These are phyloP conservation scores for Acanthurus leucopareius DNA, from an alignment of 2,797 vertebrate species.

Conservation along the genomic window DNA sequence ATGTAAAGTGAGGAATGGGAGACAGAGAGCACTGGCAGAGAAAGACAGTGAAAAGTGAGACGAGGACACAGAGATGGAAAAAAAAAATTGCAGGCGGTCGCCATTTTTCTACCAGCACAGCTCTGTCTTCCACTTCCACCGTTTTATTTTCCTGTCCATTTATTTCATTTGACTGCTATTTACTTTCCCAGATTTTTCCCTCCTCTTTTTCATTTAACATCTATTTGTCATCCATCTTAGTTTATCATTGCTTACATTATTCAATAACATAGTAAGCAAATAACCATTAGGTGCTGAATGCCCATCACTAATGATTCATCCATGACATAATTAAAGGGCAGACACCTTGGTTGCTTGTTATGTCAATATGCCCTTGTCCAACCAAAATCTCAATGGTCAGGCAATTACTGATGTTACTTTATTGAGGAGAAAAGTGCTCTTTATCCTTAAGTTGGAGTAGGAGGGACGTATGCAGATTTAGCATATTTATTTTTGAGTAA, in stretches of 20 bases:
- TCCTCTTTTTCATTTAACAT: background rate
- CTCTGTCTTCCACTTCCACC: conserved; percentile 43
- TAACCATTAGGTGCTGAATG: background rate
- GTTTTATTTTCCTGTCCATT: conserved; percentile 39
- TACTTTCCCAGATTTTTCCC: background rate
- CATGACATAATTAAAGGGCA: background rate
- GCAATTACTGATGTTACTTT: too few relatives aligned
- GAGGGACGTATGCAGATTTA: too few relatives aligned
- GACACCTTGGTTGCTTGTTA: too few relatives aligned
- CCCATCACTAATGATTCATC: background rate
- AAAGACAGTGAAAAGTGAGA: conserved; percentile 69
- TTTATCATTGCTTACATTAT: conserved; percentile 3
- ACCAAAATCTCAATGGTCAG: too few relatives aligned
- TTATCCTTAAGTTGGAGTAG: too few relatives aligned
- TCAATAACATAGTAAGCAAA: conserved; percentile 15
- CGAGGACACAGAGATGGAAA: conserved; percentile 56
- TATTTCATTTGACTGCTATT: conserved; percentile 18
- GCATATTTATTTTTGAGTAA: too few relatives aligned
- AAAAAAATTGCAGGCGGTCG: conserved; percentile 58
- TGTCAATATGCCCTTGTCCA: too few relatives aligned
- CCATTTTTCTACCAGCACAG: conserved; percentile 65
- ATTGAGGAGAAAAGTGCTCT: too few relatives aligned
- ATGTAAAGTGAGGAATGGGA: background rate
- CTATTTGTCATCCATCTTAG: background rate
- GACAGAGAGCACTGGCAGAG: conserved; percentile 19